These are phyloP conservation scores for Brachyrhaphis roseni DNA, from an alignment of 2,797 vertebrate species.

Conservation along the genomic window DNA sequence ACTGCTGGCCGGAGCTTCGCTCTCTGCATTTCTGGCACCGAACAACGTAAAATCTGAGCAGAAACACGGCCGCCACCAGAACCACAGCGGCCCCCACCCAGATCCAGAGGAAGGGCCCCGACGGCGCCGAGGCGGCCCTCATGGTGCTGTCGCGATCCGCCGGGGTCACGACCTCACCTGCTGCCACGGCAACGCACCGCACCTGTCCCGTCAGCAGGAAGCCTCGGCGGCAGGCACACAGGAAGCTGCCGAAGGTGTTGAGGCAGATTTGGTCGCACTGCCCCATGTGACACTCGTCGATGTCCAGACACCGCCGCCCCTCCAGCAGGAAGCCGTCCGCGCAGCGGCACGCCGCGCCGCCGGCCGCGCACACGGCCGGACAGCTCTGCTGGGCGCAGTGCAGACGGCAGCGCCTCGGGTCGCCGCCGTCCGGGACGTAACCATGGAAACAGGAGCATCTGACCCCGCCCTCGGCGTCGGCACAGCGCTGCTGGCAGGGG, in stretches of 20 bases:
- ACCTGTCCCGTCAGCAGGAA: conserved; percentile 37
- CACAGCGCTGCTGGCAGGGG: conserved; percentile 80
- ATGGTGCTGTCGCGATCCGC: conserved; percentile 18
- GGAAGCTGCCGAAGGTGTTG: conserved; percentile 72
- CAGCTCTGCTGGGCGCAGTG: conserved; percentile 63
- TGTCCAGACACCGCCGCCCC: conserved; percentile 44
- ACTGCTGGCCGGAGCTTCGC: conserved; percentile 10
- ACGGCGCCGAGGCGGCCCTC: conserved; percentile 6
- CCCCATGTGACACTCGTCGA: conserved; percentile 57
- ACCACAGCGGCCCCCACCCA: conserved; percentile 47
- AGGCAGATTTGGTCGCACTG: conserved; percentile 52
- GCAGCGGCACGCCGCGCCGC: conserved; percentile 45
- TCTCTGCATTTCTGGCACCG: conserved; percentile 42
- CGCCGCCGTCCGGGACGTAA: conserved; percentile 43
- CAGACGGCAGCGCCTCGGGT: conserved; percentile 40
- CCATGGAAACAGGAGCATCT: conserved; percentile 75
- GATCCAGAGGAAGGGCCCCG: conserved; percentile 55
- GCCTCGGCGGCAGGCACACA: conserved; percentile 61
- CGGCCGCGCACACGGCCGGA: background rate
- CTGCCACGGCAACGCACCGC: conserved; percentile 34
- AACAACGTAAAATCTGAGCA: conserved; percentile 50
- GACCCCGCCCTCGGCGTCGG: conserved; percentile 73
- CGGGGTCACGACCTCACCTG: conserved; percentile 3
- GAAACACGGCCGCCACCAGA: conserved; percentile 42
- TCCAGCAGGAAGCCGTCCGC: conserved; percentile 54